These are phyloP conservation scores for Galagoides demidoff DNA, from an alignment of 2,797 vertebrate species.

Conservation along the genomic window DNA sequence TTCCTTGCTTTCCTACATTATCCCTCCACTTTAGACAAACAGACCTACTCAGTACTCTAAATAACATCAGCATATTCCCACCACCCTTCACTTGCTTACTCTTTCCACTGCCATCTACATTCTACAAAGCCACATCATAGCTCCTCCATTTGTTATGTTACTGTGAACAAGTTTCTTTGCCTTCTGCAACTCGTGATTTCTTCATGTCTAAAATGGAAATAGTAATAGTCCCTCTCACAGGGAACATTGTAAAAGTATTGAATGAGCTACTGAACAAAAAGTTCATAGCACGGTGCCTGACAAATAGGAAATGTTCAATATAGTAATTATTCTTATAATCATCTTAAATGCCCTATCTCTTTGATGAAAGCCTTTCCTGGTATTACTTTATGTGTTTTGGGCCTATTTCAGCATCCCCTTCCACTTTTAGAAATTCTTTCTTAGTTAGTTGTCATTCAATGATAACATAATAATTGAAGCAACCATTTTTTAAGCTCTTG, in stretches of 20 bases:
- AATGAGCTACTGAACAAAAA: constrained; percentile 18
- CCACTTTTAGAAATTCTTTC: constrained; percentile 23
- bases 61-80: not conserved
- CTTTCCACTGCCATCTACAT: not conserved
- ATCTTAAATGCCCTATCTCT: not conserved
- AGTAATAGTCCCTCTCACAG: not conserved
- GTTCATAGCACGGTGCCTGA: not conserved
- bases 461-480: not conserved
- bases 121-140: not conserved
- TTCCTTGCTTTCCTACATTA: not conserved
- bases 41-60: not conserved
- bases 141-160: not conserved
- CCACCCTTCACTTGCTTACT: not conserved
- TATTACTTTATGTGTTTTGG: not conserved
- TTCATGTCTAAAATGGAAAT: not conserved
- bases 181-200: not conserved
- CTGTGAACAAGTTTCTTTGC: not conserved
- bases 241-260: not conserved
- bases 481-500: not conserved
- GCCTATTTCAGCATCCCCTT: not conserved
- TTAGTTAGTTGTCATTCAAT: not conserved
- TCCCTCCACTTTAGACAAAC: not conserved
- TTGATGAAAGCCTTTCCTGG: not conserved
- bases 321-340: not conserved
- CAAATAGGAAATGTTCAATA: not conserved